Evolutionary conservation across 2,888 invertebrate species (phyloP).

Genomic region (Notodonta ziczac): DNA sequence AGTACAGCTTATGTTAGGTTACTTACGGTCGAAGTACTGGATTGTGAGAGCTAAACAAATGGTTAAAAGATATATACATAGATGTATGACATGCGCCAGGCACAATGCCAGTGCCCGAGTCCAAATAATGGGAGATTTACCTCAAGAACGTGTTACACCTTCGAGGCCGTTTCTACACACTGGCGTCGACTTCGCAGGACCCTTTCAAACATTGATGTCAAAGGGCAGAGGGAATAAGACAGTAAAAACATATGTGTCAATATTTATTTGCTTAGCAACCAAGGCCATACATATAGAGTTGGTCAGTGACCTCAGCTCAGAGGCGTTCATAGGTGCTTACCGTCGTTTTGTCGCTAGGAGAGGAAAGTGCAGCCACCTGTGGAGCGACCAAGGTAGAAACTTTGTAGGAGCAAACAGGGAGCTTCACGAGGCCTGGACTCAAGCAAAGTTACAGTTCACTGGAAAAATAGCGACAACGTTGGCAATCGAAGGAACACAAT

Average conservation of each 20-base stretch:
- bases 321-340: neutral
- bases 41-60: neutral
- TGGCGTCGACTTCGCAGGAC: slow-evolving; percentile 11
- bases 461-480: too few relatives aligned
- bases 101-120: neutral
- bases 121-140: slow-evolving; percentile 11
- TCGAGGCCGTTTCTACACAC: slow-evolving; percentile 4
- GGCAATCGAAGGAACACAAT: too few relatives aligned
- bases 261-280: neutral
- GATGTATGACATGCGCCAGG: slow-evolving; percentile 5
- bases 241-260: neutral
- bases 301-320: neutral
- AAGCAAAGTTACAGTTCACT: too few relatives aligned
- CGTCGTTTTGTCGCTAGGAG: neutral
- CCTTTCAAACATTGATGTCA: slow-evolving; percentile 1
- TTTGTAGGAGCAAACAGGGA: neutral
- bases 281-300: neutral
- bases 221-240: neutral
- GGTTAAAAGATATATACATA: slow-evolving; percentile 8
- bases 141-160: slow-evolving; percentile 5
- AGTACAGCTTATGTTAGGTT: neutral
- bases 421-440: too few relatives aligned
- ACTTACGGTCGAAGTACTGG: slow-evolving; percentile 5
- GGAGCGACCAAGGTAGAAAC: neutral
- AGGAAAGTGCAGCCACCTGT: neutral